Conservation (phyloP, 2,888 invertebrate species). For the Habrosyne pyritoides region DNA sequence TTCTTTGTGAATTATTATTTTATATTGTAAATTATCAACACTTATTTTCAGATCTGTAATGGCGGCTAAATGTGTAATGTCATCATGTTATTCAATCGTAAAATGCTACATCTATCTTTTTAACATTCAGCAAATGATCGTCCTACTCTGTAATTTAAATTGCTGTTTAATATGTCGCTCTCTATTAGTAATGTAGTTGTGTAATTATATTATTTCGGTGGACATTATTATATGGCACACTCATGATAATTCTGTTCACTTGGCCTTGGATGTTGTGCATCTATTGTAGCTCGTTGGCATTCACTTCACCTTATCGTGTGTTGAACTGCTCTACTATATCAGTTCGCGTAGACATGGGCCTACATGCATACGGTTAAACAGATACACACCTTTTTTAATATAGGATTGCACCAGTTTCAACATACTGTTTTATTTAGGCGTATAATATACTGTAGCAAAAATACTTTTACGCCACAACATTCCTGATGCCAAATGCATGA, state of each 20-base stretch:
- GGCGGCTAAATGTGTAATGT: neutral
- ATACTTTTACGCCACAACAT: slow-evolving; percentile 36
- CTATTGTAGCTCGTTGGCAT: slow-evolving; percentile 60
- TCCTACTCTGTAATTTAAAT: neutral
- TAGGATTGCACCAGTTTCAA: slow-evolving; percentile 32
- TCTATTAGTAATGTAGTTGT: neutral
- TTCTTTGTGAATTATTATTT: neutral
- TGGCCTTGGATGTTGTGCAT: slow-evolving; percentile 72
- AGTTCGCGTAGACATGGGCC: slow-evolving; percentile 44
- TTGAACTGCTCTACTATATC: slow-evolving; percentile 72
- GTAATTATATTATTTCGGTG: slow-evolving; percentile 18
- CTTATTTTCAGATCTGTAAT: slow-evolving; percentile 1
- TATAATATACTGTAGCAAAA: slow-evolving; percentile 48
- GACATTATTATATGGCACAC: slow-evolving; percentile 24
- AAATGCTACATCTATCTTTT: slow-evolving; percentile 2
- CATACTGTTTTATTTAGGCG: slow-evolving; percentile 42
- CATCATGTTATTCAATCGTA: neutral
- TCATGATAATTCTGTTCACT: slow-evolving; percentile 52
- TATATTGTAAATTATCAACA: neutral
- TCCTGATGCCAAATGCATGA: slow-evolving; percentile 41
- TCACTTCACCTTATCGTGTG: slow-evolving; percentile 78
- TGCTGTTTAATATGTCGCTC: neutral
- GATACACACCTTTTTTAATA: neutral
- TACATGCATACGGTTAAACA: slow-evolving; percentile 30
- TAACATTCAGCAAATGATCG: neutral